Base-by-base conservation (phyloP, 1,140 invertebrate genomes). In the Paraescarpia echinospica region DNA sequence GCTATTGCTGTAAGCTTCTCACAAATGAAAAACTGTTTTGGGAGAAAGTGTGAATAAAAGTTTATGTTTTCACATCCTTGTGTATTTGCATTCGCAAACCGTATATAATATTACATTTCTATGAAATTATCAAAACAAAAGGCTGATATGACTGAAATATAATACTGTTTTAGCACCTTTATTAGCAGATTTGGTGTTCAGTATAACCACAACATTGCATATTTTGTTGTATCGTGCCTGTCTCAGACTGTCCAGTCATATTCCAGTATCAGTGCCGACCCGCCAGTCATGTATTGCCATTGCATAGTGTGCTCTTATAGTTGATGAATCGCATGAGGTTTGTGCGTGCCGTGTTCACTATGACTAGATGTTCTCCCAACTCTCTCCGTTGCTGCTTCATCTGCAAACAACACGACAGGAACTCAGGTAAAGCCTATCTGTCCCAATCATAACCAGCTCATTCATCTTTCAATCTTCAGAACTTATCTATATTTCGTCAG, bases 261-360 rank as follows among this genome's bases (percentile, higher is more conserved):
- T 77, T 77, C 59, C 59, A 27, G 59, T 27, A 27, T 12, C 59
- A 22, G 4, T 31, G 8, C 2, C 4, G 8, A 51, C 48, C 18
- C 27, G 22, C 27, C 22, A 14, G 59, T 77, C 59, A 77, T 27
- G 59, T 77, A 18, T 27, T 77, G 59, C 12, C 22, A 18, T 77
- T 77, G 59, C 59, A 77, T 12, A 18, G n/a, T 90, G 34, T 90
- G 2, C 2, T 93, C 94, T 97, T 97, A 95, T 98, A 98, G 93
- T 97, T 97, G 92, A 98, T 97, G 96, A 98, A 98, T 93, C 97
- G 96, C 9, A 96, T 96, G 93, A 98, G 96, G 95, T 98, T 98
- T 5, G 96, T 96, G 93, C 96, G 97, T 0, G 97, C 97, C 31
- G 97, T 98, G 34, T 96, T 96, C 18, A 98, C 97, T 12, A 98